Base-by-base conservation (phyloP, 1,140 invertebrate species). In the Wasmannia auropunctata region DNA sequence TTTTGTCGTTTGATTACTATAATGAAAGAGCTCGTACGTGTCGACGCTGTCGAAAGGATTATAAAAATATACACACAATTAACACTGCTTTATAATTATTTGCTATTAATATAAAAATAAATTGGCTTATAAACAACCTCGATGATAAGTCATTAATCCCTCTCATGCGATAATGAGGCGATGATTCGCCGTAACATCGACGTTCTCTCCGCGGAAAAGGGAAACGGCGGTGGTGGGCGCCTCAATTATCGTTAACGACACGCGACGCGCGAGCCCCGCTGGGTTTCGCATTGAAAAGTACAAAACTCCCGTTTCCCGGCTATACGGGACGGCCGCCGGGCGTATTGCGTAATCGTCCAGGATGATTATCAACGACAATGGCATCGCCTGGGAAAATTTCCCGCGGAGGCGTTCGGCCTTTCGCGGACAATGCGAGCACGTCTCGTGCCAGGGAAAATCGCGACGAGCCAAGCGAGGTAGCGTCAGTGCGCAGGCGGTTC, bases 381-480 rank as follows among this genome's bases (percentile, higher is more conserved):
- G 88, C 83, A 91, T 85, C 89, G 90, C 91, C 86, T 95, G 95
- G 91, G 95, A 95, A 95, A 7, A 75, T 93, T 95, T 94, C 92
- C 92, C 93, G 92, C 90, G 92, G 90, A 92, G 92, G 90, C 91
- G 91, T 93, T 91, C 88, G 86, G 91, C 90, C 91, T 91, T 92
- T 93, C 91, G 87, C 91, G 84, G 85, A 92, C 87, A 88, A 91
- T 88, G 62, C 67, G 75, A 88, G 85, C 63, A 84, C 14, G 75
- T 72, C 70, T 54, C 75, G 60, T 87, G 88, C 62, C 91, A 91
- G 90, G 86, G 87, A 94, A 83, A 94, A 93, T 91, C 85, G 76
- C 63, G 76, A 49, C 76, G n/a, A n/a, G n/a, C n/a, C n/a, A n/a
- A 49, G 46, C 62, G 31, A 70, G 16, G 51, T 31, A 70, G 5